phyloP scores from a whole-genome alignment of 1,140 invertebrate genomes.

The Drosophila teissieri region DNA sequence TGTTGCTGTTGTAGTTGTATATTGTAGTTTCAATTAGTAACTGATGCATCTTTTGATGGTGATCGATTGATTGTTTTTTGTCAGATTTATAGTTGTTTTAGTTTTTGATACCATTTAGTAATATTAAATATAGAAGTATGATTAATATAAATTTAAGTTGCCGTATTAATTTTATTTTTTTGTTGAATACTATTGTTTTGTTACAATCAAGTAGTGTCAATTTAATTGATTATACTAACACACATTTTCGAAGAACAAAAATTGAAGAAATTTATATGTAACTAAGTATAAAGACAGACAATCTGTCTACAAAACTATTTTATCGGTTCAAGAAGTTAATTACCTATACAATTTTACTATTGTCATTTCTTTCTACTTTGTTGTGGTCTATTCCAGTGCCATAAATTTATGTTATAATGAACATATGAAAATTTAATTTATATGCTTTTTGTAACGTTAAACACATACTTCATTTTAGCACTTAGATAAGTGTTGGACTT shows the following conservation, averaged over 20 bases:
- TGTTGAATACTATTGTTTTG: background rate
- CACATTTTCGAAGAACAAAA: background rate
- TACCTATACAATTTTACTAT: background rate
- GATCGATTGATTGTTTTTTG: constrained; percentile 7
- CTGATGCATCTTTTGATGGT: constrained; percentile 1
- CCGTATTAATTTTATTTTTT: background rate
- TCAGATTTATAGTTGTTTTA: constrained; percentile 1
- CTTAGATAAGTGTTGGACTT: constrained; percentile 19
- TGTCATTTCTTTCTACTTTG: background rate
- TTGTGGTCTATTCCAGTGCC: background rate
- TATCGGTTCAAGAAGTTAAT: background rate
- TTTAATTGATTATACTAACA: background rate
- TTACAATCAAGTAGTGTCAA: background rate
- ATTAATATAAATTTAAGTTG: background rate
- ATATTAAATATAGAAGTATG: background rate
- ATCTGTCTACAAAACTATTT: background rate
- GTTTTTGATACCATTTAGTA: background rate
- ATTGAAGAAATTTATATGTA: background rate
- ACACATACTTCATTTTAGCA: constrained; percentile 6
- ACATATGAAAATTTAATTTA: constrained; percentile 7
- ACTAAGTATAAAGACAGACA: background rate
- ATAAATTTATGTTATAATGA: constrained; percentile 8
- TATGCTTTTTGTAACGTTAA: too few species aligned
- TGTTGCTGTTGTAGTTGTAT: constrained; percentile 31
- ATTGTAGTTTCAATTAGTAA: constrained; percentile 16